These are phyloP conservation scores for Laspeyria flexula DNA, from an alignment of 2,888 invertebrate species.

Conservation along the genomic window DNA sequence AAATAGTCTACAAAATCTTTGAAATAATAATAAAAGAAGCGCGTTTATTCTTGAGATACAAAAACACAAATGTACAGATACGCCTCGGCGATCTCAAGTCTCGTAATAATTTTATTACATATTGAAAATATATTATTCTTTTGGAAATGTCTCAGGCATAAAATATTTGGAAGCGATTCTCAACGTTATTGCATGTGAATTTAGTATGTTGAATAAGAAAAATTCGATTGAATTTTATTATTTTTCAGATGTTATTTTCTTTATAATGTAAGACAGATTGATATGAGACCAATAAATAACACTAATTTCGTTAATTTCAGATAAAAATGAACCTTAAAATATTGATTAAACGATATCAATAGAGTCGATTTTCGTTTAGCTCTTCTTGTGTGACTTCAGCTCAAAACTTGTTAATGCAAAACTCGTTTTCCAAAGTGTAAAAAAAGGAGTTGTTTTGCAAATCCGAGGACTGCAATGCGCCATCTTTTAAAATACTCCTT, in stretches of 20 bases:
- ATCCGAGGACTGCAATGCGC: background rate
- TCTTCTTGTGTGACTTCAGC: background rate
- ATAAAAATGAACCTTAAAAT: too few species aligned
- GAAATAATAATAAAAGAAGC: constrained; percentile 15
- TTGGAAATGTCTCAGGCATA: constrained; percentile 7
- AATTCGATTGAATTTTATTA: too few species aligned
- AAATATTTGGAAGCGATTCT: background rate
- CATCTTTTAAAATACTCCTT: background rate
- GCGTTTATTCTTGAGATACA: constrained; percentile 26
- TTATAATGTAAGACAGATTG: too few species aligned
- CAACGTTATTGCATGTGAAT: background rate
- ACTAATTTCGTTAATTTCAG: too few species aligned
- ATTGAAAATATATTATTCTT: constrained; percentile 13
- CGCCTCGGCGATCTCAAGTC: constrained; percentile 28
- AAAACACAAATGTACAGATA: constrained; percentile 40
- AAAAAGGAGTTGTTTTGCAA: background rate
- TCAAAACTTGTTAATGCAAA: background rate
- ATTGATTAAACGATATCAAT: too few species aligned
- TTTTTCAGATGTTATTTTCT: too few species aligned
- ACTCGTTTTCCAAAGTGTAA: background rate
- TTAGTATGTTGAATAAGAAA: background rate
- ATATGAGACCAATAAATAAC: too few species aligned
- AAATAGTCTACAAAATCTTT: constrained; percentile 1
- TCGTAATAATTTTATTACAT: constrained; percentile 43
- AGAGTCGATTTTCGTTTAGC: background rate